phyloP scores from a whole-genome alignment of 2,113 vertebrate genomes.

The Sapayoa aenigma region DNA sequence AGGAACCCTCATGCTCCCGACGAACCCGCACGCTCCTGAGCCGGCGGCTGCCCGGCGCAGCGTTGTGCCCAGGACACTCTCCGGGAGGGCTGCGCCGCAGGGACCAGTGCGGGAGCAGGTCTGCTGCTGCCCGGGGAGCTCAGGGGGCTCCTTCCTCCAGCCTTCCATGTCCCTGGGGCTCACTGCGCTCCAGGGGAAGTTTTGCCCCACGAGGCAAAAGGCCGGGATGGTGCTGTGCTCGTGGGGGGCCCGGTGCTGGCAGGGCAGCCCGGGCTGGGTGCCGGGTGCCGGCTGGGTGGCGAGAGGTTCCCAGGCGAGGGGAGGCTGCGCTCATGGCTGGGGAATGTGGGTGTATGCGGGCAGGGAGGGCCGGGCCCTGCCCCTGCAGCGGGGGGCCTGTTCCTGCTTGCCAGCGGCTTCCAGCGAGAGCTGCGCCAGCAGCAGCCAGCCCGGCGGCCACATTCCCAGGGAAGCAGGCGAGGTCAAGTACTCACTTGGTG shows the following conservation, averaged over 20 bases:
- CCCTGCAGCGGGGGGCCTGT: conserved; percentile 55
- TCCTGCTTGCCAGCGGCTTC: conserved; percentile 44
- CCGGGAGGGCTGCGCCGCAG: not conserved
- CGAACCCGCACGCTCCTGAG: not conserved
- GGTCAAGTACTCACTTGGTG: not conserved
- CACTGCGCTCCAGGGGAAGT: rapidly evolving
- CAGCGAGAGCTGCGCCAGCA: not conserved
- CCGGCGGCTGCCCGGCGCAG: not conserved
- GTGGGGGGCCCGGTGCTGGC: not conserved
- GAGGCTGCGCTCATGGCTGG: conserved; percentile 47
- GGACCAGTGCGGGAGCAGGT: not conserved
- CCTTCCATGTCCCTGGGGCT: not conserved
- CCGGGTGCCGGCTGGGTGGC: not conserved
- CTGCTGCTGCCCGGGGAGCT: not conserved
- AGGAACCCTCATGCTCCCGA: rapidly evolving
- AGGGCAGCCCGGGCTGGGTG: not conserved
- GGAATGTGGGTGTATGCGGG: conserved; percentile 72
- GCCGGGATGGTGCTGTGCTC: not conserved
- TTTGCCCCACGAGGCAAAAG: rapidly evolving
- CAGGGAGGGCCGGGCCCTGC: conserved; percentile 53
- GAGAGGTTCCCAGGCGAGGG: conserved; percentile 38
- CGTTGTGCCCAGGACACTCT: rapidly evolving
- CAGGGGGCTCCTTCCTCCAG: rapidly evolving
- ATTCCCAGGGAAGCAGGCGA: not conserved
- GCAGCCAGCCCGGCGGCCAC: not conserved